These are phyloP conservation scores for Brachymystax lenok DNA, from an alignment of 2,797 vertebrate genomes.

Conservation along the genomic window DNA sequence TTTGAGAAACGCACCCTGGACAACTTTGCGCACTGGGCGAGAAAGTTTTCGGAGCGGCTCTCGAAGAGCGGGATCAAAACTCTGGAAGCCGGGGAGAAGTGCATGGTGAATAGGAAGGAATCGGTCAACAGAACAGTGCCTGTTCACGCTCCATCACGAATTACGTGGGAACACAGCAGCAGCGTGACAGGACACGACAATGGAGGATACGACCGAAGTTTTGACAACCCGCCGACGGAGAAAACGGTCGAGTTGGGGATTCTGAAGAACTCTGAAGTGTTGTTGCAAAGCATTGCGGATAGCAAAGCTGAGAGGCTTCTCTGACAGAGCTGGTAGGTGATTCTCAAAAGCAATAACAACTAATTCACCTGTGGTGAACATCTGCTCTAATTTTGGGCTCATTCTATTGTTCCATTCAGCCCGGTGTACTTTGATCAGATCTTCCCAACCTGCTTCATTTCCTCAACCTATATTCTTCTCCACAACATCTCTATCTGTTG, in stretches of 20 bases:
- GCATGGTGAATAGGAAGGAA: conserved; percentile 30
- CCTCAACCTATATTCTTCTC: conserved; percentile 15
- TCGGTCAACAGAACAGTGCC: conserved; percentile 26
- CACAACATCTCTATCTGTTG: not conserved
- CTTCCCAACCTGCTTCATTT: not conserved
- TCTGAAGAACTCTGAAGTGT: conserved; percentile 48
- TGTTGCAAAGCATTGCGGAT: conserved; percentile 27
- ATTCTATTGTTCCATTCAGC: not conserved
- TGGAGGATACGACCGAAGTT: conserved; percentile 57
- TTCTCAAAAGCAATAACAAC: not conserved
- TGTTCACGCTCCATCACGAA: conserved; percentile 23
- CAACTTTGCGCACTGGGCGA: conserved; percentile 70
- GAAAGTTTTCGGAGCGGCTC: conserved; percentile 70
- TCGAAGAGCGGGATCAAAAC: conserved; percentile 53
- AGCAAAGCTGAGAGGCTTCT: conserved; percentile 63
- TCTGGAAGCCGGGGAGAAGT: conserved; percentile 47
- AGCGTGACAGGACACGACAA: conserved; percentile 57
- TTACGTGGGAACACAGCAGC: conserved; percentile 47
- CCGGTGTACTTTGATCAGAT: not conserved
- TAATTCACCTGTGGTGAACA: not conserved
- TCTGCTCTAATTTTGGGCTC: not conserved
- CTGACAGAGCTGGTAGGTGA: conserved; percentile 58
- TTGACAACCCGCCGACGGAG: conserved; percentile 33
- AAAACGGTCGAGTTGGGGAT: conserved; percentile 64
- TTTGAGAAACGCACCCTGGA: conserved; percentile 47